Base-by-base conservation (phyloP, 2,113 vertebrate genomes). In the Entosphenus tridentatus region DNA sequence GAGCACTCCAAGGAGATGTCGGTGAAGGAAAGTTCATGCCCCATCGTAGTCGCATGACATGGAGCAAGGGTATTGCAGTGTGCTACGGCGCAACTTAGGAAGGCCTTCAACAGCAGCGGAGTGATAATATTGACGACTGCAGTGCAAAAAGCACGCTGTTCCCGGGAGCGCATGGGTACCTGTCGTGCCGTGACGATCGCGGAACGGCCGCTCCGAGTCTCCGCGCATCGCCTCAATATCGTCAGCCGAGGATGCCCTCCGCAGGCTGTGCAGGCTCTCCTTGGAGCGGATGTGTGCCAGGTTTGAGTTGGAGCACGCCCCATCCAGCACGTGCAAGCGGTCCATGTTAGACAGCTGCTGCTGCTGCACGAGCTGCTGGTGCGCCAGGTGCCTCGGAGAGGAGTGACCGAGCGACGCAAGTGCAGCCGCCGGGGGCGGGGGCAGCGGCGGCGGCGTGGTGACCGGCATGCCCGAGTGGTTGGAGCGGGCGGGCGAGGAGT, bases 201-300 rank as follows among this genome's bases (percentile, higher is more conserved):
- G 62, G 1, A 8, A 21, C n/a, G 62, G 62, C 10, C 21, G 62
- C 79, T 92, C 90, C 75, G 85, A 82, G 69, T 90, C 87, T 72
- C 82, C 74, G 68, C 75, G 82, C 77, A 92, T 87, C 72, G 83
- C 87, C 81, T 98, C 89, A 69, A 98, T 91, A 73, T 97, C 89
- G 57, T 97, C 92, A 70, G 92, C 89, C 1, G 92, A 97, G 59
- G 93, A 98, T 0, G 91, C 93, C 71, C 92, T 84, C 72, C 92
- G 83, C 78, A 96, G 85, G 72, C 86, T 97, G 74, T 81, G 88
- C 75, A 89, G 70, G 74, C 89, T 96, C 76, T 87, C 89, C 76
- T 82, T 86, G 10, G 91, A 92, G 74, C 84, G 83, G 75, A 85
- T 84, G 73, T 87, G 87, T 17, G 85, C 85, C 70, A 95, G 78